Evolutionary conservation across 2,888 invertebrate species (phyloP), one percentile per base, ranked within the genome.

Genomic region (Entomobrya proxima): DNA sequence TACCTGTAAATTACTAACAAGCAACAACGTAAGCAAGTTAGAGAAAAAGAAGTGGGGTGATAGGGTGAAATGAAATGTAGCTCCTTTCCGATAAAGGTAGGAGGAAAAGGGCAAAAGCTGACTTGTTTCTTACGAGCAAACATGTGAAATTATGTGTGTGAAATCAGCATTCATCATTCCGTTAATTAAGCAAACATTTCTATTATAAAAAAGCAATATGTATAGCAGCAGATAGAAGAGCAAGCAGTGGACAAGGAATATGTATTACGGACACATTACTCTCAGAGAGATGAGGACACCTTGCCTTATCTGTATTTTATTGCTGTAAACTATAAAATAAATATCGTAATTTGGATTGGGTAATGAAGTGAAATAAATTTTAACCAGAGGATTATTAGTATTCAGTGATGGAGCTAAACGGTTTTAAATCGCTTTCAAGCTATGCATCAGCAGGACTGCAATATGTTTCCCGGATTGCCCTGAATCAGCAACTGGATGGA

Each of bases 161-260:
- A 74, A 74, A 32, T 74, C 74, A 32, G 74, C 74, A 74, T 74
- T 74, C 74, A 74, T 74, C 74, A 74, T 74, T 50, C 32, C 40
- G 76, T 82, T 84, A 84, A 84, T 84, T 84, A 84, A 84, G 83
- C 67, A 77, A 83, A 75, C 75, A 84, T 84, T 84, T 84, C 77
- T 77, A 84, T 84, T 84, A 77, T 58, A 69, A 27, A 47, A 37
- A 15, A 40, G 13, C 9, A 18, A 5, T 4, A 27, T 4, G 55
- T 27, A 9, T 11, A 24, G 40, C 67, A 9, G n/a, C 37, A n/a
- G 35, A 5, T 35, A 30, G 18, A n/a, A n/a, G n/a, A n/a, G n/a
- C n/a, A n/a, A n/a, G n/a, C n/a, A n/a, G n/a, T n/a, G n/a, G n/a
- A n/a, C n/a, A n/a, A n/a, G n/a, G n/a, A n/a, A n/a, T n/a, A n/a